Conservation (phyloP, 1,140 invertebrate genomes). For the Drosophila leontia region DNA sequence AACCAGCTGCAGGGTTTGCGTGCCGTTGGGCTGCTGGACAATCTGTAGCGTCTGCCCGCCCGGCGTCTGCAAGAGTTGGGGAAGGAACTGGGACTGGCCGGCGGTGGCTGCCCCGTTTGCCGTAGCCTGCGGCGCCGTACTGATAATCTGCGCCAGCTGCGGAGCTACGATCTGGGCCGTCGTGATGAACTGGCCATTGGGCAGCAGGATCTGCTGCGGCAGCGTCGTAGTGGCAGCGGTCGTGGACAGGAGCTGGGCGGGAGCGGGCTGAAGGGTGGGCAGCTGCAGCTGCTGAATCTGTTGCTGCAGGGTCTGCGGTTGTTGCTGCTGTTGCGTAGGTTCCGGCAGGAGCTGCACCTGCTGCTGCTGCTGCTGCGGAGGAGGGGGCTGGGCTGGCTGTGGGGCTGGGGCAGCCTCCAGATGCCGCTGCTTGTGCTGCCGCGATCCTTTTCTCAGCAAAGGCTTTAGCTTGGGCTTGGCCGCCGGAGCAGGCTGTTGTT, state of each 20-base stretch:
- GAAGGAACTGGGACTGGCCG: slow-evolving; percentile 71
- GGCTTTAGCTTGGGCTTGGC: slow-evolving; percentile 65
- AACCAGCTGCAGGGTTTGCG: slow-evolving; percentile 77
- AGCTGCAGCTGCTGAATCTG: slow-evolving; percentile 68
- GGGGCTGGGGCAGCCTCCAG: slow-evolving; percentile 38
- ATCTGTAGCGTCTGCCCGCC: slow-evolving; percentile 79
- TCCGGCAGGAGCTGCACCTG: slow-evolving; percentile 55
- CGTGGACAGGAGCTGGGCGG: slow-evolving; percentile 56
- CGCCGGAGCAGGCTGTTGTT: slow-evolving; percentile 37
- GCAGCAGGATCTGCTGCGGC: slow-evolving; percentile 78
- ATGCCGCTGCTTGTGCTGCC: slow-evolving; percentile 61
- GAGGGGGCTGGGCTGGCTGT: slow-evolving; percentile 15
- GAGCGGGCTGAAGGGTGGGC: slow-evolving; percentile 64
- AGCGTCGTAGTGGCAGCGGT: slow-evolving; percentile 48
- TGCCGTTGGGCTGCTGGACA: slow-evolving; percentile 80
- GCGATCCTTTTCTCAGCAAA: slow-evolving; percentile 53
- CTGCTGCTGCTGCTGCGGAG: slow-evolving; percentile 14
- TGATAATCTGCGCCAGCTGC: slow-evolving; percentile 68
- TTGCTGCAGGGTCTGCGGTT: slow-evolving; percentile 47
- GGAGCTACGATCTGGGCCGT: slow-evolving; percentile 77
- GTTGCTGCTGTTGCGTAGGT: slow-evolving; percentile 37
- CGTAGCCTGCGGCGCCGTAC: slow-evolving; percentile 47
- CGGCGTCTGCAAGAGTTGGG: slow-evolving; percentile 76
- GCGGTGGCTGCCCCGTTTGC: slow-evolving; percentile 37
- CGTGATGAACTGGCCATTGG: slow-evolving; percentile 84